Evolutionary conservation across 2,888 invertebrate genomes (phyloP), one percentile per base, ranked within the genome.

Genomic region (Pardosa pseudoannulata): DNA sequence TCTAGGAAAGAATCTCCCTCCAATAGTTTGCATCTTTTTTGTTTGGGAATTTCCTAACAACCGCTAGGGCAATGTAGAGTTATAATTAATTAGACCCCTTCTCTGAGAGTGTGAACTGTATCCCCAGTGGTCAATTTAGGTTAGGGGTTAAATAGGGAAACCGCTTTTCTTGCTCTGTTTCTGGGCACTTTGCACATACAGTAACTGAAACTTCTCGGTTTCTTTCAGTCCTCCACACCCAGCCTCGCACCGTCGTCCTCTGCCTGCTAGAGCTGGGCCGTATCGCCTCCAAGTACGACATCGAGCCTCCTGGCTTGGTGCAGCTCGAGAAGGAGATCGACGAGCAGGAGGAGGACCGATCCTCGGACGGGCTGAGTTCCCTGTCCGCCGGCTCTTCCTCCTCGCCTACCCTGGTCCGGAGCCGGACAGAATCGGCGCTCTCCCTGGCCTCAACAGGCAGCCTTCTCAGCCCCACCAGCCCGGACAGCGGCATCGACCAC

Each of bases 311-410:
- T 0, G 94, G 94, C 31, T 93, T 97, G 85, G 95, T 97, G 82
- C 95, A 95, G 91, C 93, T 96, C 89, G 96, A 96, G 92, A 94
- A 95, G 90, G 96, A 96, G 93, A 96, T 97, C 83, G 96, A 95
- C n/a, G 85, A 87, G 29, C 80, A 79, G n/a, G 82, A 82, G 62
- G 88, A 85, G 11, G 78, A 82, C 28, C 46, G 81, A 27, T 56
- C 70, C n/a, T 74, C 73, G 0, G 67, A 68, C 29, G 72, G 41
- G 2, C 31, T 46, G 16, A 74, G 79, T 41, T 41, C 67, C 16
- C 23, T 67, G 7, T 76, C 79, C n/a, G 36, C 64, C 23, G 79
- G 71, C n/a, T n/a, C n/a, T n/a, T 67, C 72, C 13, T 73, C 65
- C 23, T 80, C 80, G 0, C 85, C 86, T 7, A 75, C 65, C 13